Conservation (phyloP, 2,888 invertebrate genomes). For the Epinotia brunnichana region DNA sequence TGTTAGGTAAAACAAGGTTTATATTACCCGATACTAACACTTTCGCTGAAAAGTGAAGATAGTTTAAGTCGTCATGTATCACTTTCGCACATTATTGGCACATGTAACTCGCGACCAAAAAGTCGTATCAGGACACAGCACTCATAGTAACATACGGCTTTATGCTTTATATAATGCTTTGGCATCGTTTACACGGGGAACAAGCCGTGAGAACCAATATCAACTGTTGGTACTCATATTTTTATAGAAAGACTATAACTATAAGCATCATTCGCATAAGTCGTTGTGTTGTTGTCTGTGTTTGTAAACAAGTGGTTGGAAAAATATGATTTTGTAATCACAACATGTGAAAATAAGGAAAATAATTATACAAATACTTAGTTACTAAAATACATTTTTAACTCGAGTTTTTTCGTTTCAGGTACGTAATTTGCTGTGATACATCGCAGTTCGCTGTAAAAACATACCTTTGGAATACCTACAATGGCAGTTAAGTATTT, state of each 20-base stretch:
- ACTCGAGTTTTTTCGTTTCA: not conserved
- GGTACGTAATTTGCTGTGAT: not conserved
- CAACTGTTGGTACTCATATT: not conserved
- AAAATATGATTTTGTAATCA: not conserved
- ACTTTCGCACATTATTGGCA: constrained; percentile 15
- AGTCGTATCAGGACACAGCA: not conserved
- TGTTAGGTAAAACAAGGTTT: no score
- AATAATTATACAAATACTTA: no score
- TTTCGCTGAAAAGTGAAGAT: constrained; percentile 29
- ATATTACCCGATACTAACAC: not conserved
- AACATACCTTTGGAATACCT: not conserved
- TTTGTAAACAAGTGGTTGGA: not conserved
- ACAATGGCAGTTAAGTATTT: no score
- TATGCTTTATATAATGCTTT: not conserved
- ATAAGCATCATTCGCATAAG: not conserved
- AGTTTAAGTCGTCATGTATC: constrained; percentile 6
- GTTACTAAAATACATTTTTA: no score
- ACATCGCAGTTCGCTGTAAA: not conserved
- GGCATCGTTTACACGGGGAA: constrained; percentile 1
- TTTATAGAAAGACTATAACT: not conserved
- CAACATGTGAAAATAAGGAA: no score
- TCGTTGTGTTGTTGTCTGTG: not conserved
- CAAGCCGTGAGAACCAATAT: constrained; percentile 3
- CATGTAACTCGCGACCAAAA: not conserved
- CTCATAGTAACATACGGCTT: not conserved